Conservation (phyloP, 2,888 invertebrate species). For the Hydriomena furcata region DNA sequence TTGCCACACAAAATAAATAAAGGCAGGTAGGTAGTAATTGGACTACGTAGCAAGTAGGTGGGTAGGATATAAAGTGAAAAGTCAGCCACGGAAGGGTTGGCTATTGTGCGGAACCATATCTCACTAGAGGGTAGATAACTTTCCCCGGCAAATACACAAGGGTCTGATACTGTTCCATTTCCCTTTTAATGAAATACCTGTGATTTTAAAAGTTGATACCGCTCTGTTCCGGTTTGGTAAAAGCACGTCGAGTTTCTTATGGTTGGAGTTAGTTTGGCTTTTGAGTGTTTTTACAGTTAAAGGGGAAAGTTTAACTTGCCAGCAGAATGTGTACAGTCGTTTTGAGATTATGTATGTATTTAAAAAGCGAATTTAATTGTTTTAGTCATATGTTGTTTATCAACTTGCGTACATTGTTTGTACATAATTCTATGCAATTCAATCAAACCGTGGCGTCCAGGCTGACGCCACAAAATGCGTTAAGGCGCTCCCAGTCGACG, state of each 20-base stretch:
- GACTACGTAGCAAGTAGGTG: conserved; percentile 19
- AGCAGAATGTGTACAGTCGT: background rate
- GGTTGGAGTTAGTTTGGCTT: conserved; percentile 1
- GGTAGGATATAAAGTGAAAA: conserved; percentile 35
- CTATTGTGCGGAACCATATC: conserved; percentile 54
- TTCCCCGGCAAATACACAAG: conserved; percentile 49
- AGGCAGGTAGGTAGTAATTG: conserved; percentile 28
- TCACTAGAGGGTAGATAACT: conserved; percentile 55
- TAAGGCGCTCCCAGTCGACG: too few relatives aligned
- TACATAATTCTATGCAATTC: background rate
- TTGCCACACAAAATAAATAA: conserved; percentile 28
- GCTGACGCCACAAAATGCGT: too few relatives aligned
- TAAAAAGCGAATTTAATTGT: too few relatives aligned
- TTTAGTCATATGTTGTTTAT: too few relatives aligned
- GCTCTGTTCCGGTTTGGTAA: conserved; percentile 26
- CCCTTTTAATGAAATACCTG: conserved; percentile 45
- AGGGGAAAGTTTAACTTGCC: background rate
- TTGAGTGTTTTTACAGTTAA: conserved; percentile 5
- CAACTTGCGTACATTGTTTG: background rate
- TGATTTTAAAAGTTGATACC: conserved; percentile 36
- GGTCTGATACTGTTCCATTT: conserved; percentile 44
- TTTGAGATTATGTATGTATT: too few relatives aligned
- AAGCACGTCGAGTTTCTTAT: conserved; percentile 9
- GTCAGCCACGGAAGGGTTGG: conserved; percentile 46
- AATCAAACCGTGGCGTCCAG: background rate